Evolutionary conservation across 2,113 vertebrate species (phyloP).

Genomic region (Ptyas mucosa): DNA sequence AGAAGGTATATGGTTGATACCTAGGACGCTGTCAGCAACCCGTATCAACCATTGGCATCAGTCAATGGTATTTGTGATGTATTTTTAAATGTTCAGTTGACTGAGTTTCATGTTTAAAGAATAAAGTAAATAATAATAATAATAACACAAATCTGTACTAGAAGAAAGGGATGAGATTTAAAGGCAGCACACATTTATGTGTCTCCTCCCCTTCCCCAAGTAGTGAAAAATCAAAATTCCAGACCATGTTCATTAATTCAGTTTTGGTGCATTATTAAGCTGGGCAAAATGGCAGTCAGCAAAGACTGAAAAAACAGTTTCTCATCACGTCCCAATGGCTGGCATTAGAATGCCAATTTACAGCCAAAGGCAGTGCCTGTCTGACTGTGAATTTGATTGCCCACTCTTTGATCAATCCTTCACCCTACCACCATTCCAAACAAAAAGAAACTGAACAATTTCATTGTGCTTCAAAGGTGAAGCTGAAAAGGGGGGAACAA

Average conservation of each 20-base stretch:
- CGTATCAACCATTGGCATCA: no score
- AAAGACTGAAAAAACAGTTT: slow-evolving; percentile 23
- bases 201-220: neutral
- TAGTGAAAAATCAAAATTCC: slow-evolving; percentile 2
- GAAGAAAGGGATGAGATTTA: neutral
- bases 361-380: slow-evolving; percentile 31
- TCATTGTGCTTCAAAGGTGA: neutral
- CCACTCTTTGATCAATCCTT: slow-evolving; percentile 32
- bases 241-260: neutral
- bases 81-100: no score
- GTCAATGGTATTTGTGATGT: no score
- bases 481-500: neutral
- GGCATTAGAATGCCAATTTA: slow-evolving; percentile 32
- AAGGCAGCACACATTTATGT: neutral
- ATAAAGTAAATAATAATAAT: neutral
- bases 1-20: no score
- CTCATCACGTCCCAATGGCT: slow-evolving; percentile 18
- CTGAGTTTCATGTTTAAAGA: no score
- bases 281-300: slow-evolving; percentile 24
- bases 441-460: slow-evolving; percentile 1
- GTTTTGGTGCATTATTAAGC: slow-evolving; percentile 17
- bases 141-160: neutral
- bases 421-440: neutral
- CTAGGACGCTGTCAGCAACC: no score
- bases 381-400: slow-evolving; percentile 30